phyloP scores from a whole-genome alignment of 1,140 invertebrate genomes.

The Heliothis subflexa region DNA sequence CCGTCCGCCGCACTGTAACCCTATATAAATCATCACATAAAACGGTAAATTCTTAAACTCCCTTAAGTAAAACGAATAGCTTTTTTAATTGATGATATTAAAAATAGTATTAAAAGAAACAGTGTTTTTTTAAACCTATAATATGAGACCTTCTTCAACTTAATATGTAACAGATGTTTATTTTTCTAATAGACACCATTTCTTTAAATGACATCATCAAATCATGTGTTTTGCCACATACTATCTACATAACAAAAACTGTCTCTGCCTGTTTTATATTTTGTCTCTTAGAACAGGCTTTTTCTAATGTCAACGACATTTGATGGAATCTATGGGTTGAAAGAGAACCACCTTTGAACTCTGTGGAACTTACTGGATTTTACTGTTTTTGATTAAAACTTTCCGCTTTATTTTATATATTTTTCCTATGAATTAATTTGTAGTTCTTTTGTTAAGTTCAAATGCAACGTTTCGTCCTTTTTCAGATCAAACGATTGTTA shows the following conservation, averaged over 20 bases:
- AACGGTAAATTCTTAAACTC: not conserved
- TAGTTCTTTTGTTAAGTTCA: too few relatives aligned
- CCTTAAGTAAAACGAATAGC: not conserved
- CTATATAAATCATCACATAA: conserved; percentile 2
- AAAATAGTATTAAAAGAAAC: not conserved
- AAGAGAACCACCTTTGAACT: conserved; percentile 12
- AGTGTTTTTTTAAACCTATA: too few relatives aligned
- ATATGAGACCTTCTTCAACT: too few relatives aligned
- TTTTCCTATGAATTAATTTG: not conserved
- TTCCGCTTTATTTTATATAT: not conserved
- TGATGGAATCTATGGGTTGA: not conserved
- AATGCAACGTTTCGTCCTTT: too few relatives aligned
- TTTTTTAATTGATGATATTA: not conserved
- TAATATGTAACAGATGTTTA: not conserved
- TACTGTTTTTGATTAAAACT: too few relatives aligned
- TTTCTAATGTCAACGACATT: conserved; percentile 25
- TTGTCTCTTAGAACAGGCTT: not conserved
- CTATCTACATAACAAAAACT: conserved; percentile 3
- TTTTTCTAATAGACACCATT: not conserved
- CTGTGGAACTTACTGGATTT: not conserved
- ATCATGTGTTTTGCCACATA: conserved; percentile 1
- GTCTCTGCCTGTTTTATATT: conserved; percentile 1
- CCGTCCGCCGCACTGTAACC: not conserved
- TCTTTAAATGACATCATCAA: conserved; percentile 8
- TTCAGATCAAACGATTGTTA: too few relatives aligned